Evolutionary conservation across 2,797 vertebrate genomes (phyloP), one percentile per base, ranked within the genome.

Genomic region (Xerus rutilus): DNA sequence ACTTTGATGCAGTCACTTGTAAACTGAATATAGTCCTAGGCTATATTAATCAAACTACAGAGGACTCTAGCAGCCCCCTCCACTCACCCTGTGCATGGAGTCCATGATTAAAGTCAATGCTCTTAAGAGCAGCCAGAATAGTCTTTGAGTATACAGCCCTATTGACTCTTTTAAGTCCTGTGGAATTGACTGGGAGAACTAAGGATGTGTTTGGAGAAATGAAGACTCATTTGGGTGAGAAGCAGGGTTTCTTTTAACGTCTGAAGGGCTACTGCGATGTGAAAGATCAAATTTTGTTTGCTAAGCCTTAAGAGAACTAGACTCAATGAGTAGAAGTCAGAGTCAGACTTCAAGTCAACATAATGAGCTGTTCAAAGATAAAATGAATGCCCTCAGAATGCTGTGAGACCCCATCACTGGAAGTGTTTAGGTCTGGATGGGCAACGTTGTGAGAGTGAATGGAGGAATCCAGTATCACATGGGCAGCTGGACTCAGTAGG

Each of bases 401-500:
- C 62, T 1, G 3, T 2, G 28, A 86, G 49, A 9, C 47, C 28
- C 35, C 43, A 11, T 13, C 25, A 3, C 52, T 32, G 18, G 15
- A 78, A 43, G 59, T 8, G 9, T 0, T 2, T 0, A 64, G 23
- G 35, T 43, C 69, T 3, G n/a, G 11, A 30, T 0, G 30, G 78
- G 62, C 28, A 83, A 54, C 0, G 0, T 0, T 3, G 10, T 17
- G 39, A 30, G 49, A 54, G 43, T 1, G 39, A 78, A 39, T 0
- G 45, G 59, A 17, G 21, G n/a, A 49, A 32, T n/a, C 1, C 18
- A 13, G 0, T 18, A 12, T 28, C 39, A 30, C 21, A 1, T 0
- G 20, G 35, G 35, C 12, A 39, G 5, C 0, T 65, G 69, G 79
- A n/a, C 32, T 91, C 59, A 9, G 15, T 0, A 14, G 57, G 65